A percentile compares a stretch with the other conserved stretches of the same genome.
These are phyloP conservation scores for Natrix natrix DNA, from an alignment of 2,797 vertebrate genomes.

Conservation along the genomic window DNA sequence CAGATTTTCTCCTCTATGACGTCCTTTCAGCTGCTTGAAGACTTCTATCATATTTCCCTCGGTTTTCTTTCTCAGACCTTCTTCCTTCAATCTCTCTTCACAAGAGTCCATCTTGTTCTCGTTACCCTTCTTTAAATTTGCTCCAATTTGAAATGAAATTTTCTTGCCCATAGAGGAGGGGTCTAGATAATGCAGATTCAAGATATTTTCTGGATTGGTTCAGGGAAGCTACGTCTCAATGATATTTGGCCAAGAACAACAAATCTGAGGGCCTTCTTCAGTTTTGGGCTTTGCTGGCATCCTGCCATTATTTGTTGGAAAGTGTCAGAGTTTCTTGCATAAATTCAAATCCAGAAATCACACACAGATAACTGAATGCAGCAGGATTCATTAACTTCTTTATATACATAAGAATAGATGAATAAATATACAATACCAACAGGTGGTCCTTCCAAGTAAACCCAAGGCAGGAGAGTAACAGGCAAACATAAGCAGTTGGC, in stretches of 20 bases:
- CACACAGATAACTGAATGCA: too few species aligned
- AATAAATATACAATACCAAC: too few species aligned
- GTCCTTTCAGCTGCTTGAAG: neutral
- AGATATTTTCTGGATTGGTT: neutral
- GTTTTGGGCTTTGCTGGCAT: neutral
- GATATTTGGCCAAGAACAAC: neutral
- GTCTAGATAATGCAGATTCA: neutral
- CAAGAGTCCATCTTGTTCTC: neutral
- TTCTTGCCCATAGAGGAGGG: neutral
- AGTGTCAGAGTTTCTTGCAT: too few species aligned
- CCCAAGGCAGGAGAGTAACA: too few species aligned
- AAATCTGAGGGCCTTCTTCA: neutral
- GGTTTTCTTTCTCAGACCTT: neutral
- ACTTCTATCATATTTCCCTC: neutral
- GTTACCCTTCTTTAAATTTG: neutral
- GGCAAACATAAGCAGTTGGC: too few species aligned
- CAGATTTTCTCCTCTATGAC: neutral
- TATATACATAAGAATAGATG: too few species aligned
- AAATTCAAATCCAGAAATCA: too few species aligned
- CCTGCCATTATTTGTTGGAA: neutral
- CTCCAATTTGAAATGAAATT: neutral
- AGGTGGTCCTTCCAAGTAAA: too few species aligned
- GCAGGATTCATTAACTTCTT: too few species aligned
- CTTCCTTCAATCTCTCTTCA: neutral
- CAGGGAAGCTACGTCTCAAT: neutral